Conservation (phyloP, 2,113 vertebrate species). For the human region GRCh38 chr1:203988501-203989000, state of each 20-base stretch:
- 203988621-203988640: too few species aligned
- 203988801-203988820: neutral
- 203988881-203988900: neutral
- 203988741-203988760: too few species aligned
- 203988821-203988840: neutral
- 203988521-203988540: neutral
- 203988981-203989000: neutral
- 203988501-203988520: neutral
- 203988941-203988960: neutral
- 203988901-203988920: too few species aligned
- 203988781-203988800: neutral
- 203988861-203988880: neutral
- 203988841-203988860: neutral
- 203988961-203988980: neutral
- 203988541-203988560: neutral
- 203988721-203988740: neutral
- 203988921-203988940: neutral
- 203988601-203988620: fast-evolving
- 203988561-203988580: neutral
- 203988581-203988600: fast-evolving
- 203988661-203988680: neutral
- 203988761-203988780: neutral
- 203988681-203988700: neutral
- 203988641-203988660: neutral
- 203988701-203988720: neutral